Conservation (phyloP, 2,797 vertebrate species). For the Argyrosomus regius region DNA sequence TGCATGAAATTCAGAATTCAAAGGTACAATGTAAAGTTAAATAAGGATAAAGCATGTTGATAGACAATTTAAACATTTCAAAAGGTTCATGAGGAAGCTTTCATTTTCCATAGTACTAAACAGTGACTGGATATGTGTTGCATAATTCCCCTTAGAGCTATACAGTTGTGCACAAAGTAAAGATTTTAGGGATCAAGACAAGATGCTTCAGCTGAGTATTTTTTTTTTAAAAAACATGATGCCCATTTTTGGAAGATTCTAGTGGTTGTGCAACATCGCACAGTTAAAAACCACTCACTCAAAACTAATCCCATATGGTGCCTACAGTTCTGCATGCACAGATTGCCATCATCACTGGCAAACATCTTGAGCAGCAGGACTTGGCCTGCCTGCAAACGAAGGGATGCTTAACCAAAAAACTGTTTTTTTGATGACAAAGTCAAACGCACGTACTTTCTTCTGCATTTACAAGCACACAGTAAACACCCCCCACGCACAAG, state of each 20-base stretch:
- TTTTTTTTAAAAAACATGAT: slow-evolving; percentile 9
- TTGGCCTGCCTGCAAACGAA: slow-evolving; percentile 17
- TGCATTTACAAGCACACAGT: not conserved
- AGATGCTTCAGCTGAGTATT: slow-evolving; percentile 18
- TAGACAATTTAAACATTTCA: not conserved
- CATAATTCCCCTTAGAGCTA: not conserved
- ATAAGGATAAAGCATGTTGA: not conserved
- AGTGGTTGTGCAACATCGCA: slow-evolving; percentile 45
- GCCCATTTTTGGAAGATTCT: slow-evolving; percentile 52
- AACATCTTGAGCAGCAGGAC: slow-evolving; percentile 36
- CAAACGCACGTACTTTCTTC: not conserved
- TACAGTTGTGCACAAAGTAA: slow-evolving; percentile 10
- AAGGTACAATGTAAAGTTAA: not conserved
- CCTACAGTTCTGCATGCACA: slow-evolving; percentile 17
- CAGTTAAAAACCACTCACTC: slow-evolving; percentile 46
- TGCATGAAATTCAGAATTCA: not conserved
- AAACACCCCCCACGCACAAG: not conserved
- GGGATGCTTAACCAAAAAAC: slow-evolving; percentile 12
- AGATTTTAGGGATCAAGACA: slow-evolving; percentile 36
- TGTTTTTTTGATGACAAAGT: slow-evolving; percentile 1
- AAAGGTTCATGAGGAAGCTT: not conserved
- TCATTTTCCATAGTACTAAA: not conserved
- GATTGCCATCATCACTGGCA: slow-evolving; percentile 38
- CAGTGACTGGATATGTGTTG: not conserved
- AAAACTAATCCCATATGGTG: slow-evolving; percentile 58